phyloP scores from a whole-genome alignment of 2,113 vertebrate genomes.

The Crotalus viridis region DNA sequence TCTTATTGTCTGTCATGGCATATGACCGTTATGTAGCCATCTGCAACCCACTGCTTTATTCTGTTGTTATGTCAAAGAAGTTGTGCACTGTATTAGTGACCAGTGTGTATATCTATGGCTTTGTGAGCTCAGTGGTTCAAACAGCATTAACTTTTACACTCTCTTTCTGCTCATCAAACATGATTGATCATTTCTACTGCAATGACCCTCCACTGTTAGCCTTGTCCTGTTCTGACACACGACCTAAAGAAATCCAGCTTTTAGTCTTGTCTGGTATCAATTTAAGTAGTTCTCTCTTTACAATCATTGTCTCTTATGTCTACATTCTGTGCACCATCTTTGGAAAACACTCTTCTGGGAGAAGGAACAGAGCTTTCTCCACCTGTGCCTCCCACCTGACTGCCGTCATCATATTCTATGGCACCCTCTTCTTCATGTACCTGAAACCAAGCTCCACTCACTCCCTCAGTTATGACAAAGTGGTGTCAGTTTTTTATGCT shows the following conservation, averaged over 20 bases:
- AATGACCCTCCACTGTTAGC: constrained; percentile 45
- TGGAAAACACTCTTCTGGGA: constrained; percentile 29
- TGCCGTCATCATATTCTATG: constrained; percentile 1
- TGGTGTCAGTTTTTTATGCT: constrained; percentile 50
- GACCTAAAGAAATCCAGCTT: constrained; percentile 32
- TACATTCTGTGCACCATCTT: constrained; percentile 37
- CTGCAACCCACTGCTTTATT: constrained; percentile 50
- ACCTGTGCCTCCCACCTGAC: constrained; percentile 9
- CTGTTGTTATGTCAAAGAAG: constrained; percentile 19
- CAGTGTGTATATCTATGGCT: background rate
- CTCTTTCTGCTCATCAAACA: constrained; percentile 47
- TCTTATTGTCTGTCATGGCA: constrained; percentile 55
- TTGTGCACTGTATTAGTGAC: background rate
- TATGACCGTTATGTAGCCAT: constrained; percentile 28
- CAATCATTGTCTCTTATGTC: constrained; percentile 19
- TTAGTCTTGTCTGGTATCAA: constrained; percentile 22
- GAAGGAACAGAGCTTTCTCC: background rate
- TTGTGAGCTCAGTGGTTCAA: constrained; percentile 42
- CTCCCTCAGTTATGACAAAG: constrained; percentile 41
- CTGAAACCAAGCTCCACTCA: constrained; percentile 14
- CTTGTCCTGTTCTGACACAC: constrained; percentile 49
- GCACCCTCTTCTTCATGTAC: constrained; percentile 4
- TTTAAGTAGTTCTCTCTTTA: constrained; percentile 41
- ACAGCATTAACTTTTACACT: constrained; percentile 45
- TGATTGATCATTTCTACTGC: background rate